Evolutionary conservation across 2,797 vertebrate genomes (phyloP), one percentile per base, ranked within the genome.

Genomic region (Meriones psammophilus): DNA sequence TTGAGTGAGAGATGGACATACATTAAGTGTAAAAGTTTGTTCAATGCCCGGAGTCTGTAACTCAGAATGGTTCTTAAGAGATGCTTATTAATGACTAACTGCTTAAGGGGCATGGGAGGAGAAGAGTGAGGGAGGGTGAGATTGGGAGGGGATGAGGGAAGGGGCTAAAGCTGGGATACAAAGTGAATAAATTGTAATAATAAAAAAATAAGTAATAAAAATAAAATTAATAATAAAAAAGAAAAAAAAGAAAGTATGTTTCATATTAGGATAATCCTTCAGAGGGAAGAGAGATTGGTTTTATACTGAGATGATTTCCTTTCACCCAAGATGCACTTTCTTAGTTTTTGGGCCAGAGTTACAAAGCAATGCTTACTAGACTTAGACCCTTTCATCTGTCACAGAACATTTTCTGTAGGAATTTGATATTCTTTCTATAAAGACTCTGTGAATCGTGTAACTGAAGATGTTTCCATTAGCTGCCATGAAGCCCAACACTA

Each of bases 61-160:
- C 60, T 96, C 84, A 62, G 46, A 90, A 78, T 86, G 42, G n/a
- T 83, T 86, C 74, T 86, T 88, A 77, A 66, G 69, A 79, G 79
- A 58, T 73, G 46, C 39, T 84, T 39, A 88, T 92, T 80, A 88
- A 91, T 81, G 68, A 95, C 66, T 54, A 74, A 50, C 4, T 60
- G 24, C 39, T 69, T 2, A 50, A 93, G 50, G 50, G 50, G 8
- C 50, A 50, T 50, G 50, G 50, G 50, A 50, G 50, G 10, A 50
- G 8, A 50, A 50, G 8, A 8, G 50, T 1, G 50, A 50, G 50
- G 50, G 50, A 50, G 50, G 50, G 50, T 8, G 50, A 50, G 10
- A 8, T 50, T 50, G 50, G 50, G 50, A 50, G 50, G 5, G 50
- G 50, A 50, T 50, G 10, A 50, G 50, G 50, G 50, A 50, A 50